Percentiles rank a stretch among this genome's conserved stretches.
Conservation (phyloP, 1,140 invertebrate genomes). For the Drosophila funebris region DNA sequence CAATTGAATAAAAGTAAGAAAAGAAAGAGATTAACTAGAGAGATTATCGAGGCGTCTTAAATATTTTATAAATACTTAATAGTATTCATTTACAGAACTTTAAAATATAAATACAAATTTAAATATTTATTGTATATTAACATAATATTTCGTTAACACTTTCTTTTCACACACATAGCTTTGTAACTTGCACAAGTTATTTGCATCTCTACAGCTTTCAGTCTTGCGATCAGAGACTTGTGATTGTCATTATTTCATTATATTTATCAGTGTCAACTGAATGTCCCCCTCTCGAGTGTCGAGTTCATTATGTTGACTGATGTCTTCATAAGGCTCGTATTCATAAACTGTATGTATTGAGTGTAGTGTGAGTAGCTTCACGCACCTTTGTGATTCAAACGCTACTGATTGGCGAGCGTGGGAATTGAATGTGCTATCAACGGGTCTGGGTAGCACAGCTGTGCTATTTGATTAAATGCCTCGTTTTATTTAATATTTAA, state of each 20-base stretch:
- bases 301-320: conserved; percentile 23
- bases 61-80: too few species aligned
- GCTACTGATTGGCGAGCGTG: conserved; percentile 42
- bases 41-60: too few species aligned
- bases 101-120: too few species aligned
- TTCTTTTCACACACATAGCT: background rate
- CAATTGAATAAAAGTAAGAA: too few species aligned
- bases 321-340: conserved; percentile 53
- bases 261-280: conserved; percentile 43
- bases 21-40: too few species aligned
- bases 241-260: conserved; percentile 28
- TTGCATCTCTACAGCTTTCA: too few species aligned
- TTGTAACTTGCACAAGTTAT: too few species aligned
- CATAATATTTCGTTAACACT: too few species aligned
- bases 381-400: conserved; percentile 36
- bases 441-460: conserved; percentile 37
- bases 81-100: too few species aligned
- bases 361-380: conserved; percentile 20
- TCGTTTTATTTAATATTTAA: conserved; percentile 81
- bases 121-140: too few species aligned
- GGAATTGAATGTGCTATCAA: conserved; percentile 66
- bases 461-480: conserved; percentile 75
- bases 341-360: conserved; percentile 1
- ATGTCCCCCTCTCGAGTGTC: background rate
- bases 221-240: too few species aligned